Percentiles rank a stretch among this genome's conserved stretches.
Conservation (phyloP, 1,140 invertebrate species). For the Mizuhopecten yessoensis region DNA sequence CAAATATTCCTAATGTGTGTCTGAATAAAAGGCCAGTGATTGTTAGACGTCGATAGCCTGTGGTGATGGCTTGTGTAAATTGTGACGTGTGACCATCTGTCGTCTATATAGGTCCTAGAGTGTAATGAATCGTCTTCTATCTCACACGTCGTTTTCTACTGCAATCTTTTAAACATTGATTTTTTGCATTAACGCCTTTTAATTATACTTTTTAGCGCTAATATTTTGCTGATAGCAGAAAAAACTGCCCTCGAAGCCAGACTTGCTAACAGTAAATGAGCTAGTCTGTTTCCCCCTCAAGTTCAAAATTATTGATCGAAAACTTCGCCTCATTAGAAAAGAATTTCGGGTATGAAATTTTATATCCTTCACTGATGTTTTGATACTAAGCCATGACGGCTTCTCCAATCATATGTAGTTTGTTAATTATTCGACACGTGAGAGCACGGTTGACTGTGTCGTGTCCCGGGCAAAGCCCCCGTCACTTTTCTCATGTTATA, state of each 20-base stretch:
- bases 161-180: too few relatives aligned
- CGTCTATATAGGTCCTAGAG: too few relatives aligned
- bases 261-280: neutral
- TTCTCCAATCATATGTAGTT: neutral
- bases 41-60: too few relatives aligned
- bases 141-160: too few relatives aligned
- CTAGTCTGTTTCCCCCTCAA: neutral
- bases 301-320: constrained; percentile 25
- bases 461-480: neutral
- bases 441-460: neutral
- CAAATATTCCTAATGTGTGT: too few relatives aligned
- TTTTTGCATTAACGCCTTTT: neutral
- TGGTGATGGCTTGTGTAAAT: too few relatives aligned
- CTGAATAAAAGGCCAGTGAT: too few relatives aligned
- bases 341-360: constrained; percentile 38
- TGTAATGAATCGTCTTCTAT: too few relatives aligned
- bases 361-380: neutral
- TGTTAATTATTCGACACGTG: neutral
- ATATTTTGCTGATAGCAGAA: constrained; percentile 1
- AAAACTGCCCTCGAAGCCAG: neutral
- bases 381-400: constrained; percentile 30
- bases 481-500: constrained; percentile 48
- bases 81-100: too few relatives aligned
- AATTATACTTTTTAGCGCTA: neutral
- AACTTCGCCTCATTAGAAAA: constrained; percentile 27